Base-by-base conservation (phyloP, 1,140 invertebrate genomes). In the Procambarus virginalis region DNA sequence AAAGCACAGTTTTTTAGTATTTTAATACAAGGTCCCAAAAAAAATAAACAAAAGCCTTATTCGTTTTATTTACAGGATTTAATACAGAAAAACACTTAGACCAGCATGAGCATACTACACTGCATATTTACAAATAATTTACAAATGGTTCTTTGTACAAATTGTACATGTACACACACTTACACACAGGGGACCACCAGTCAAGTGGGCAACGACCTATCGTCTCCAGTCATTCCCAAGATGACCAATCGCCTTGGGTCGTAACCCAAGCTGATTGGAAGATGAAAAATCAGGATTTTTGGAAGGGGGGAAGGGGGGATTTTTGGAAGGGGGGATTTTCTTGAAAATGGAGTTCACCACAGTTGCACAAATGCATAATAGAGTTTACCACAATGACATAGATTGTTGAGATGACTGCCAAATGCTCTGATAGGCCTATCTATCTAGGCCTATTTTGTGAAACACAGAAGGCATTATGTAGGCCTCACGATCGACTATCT, bases 1-100 rank as follows among this genome's bases (percentile, higher is more conserved):
- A 12, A 4, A 68, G 12, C 48, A 58, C 46, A 49, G 20, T 51
- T 49, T 10, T 68, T 68, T 4, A 4, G 1, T 1, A 1, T 68
- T 17, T 20, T 58, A 34, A 9, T 6, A 58, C 14, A 4, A 64
- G 68, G n/a, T 34, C 12, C n/a, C 6, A 34, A 3, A 68, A 68
- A 20, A 8, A 14, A 73, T 9, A 2, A 73, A 8, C n/a, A 49
- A 4, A 51, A 9, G 60, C n/a, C 34, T 84, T 84, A 73, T 84
- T 51, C 3, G 2, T 49, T 84, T 84, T 84, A 84, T 84, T 84
- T 84, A 84, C 82, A 84, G 46, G 73, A 49, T 84, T 84, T 84
- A 68, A 84, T 84, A 84, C 81, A 73, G 60, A 73, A 51, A 84
- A 34, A 84, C 64, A 84, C 46, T 48, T 46, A 84, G 82, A 84